Base-by-base conservation (phyloP, 2,888 invertebrate genomes). In the Junonia oenone region DNA sequence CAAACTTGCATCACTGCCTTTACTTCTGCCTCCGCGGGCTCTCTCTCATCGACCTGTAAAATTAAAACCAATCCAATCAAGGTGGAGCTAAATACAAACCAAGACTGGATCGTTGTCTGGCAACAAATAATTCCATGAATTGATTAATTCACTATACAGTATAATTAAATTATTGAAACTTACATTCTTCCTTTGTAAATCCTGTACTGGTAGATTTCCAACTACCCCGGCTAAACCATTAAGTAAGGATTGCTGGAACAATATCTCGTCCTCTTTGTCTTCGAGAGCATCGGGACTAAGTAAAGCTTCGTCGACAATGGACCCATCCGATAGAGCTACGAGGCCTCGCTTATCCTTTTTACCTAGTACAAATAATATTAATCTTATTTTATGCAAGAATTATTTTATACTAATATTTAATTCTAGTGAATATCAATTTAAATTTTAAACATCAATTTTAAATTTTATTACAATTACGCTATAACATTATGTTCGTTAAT, bases 1-100 rank as follows among this genome's bases (percentile, higher is more conserved):
- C 96, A 96, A 1, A 95, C 86, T 64, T 93, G 91, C 94, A 96
- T 94, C 0, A 96, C 95, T 8, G 94, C 94, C 66, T 91, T 93
- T 0, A 96, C 96, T 78, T 96, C 96, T 27, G 94, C 95, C 75
- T 96, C 96, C 0, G 96, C 96, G 0, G 96, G 95, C 68, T 96
- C 96, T 38, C 95, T 90, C 68, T 95, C 95, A 58, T 95, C 94
- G 48, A 91, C 91, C n/a, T n/a, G n/a, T n/a, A n/a, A n/a, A n/a
- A n/a, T n/a, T n/a, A n/a, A n/a, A n/a, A n/a, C n/a, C n/a, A n/a
- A n/a, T n/a, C n/a, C n/a, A n/a, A n/a, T n/a, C n/a, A n/a, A n/a
- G n/a, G n/a, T n/a, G n/a, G n/a, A n/a, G n/a, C n/a, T n/a, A n/a
- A n/a, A n/a, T n/a, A n/a, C n/a, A n/a, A n/a, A n/a, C n/a, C n/a